A percentile compares a stretch with the other conserved stretches of the same genome.
These are phyloP conservation scores for Ariolimax columbianus DNA, from an alignment of 2,888 invertebrate species.

Conservation along the genomic window DNA sequence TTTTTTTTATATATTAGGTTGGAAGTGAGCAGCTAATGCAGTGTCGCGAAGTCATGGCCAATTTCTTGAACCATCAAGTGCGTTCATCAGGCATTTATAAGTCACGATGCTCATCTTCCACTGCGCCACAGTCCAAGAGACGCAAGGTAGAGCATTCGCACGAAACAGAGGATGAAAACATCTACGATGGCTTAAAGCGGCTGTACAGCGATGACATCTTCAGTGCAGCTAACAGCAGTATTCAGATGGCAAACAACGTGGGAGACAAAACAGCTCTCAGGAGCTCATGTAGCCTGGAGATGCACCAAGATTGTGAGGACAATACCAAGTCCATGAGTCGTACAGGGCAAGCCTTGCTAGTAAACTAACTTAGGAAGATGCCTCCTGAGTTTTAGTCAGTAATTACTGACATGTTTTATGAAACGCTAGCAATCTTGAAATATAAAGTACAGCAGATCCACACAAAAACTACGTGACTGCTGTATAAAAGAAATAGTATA, in stretches of 20 bases:
- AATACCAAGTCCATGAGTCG: conserved; percentile 18
- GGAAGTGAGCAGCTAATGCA: conserved; percentile 69
- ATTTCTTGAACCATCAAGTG: conserved; percentile 58
- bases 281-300: conserved; percentile 68
- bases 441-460: too few relatives aligned
- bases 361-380: conserved; percentile 24
- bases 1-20: conserved; percentile 61
- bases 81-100: conserved; percentile 57
- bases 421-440: too few relatives aligned
- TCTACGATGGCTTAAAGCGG: conserved; percentile 76
- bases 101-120: conserved; percentile 55
- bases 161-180: conserved; percentile 66
- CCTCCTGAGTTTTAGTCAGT: too few relatives aligned
- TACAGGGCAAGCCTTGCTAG: conserved; percentile 32
- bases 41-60: conserved; percentile 70
- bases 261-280: conserved; percentile 51
- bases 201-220: conserved; percentile 64
- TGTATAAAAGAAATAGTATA: too few relatives aligned
- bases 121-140: conserved; percentile 67
- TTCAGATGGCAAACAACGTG: neutral
- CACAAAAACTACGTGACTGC: too few relatives aligned
- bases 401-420: too few relatives aligned
- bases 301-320: conserved; percentile 65
- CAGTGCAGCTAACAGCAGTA: conserved; percentile 3
- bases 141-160: conserved; percentile 66